Base-by-base conservation (phyloP, 2,888 invertebrate genomes). In the Mylabris sibirica region DNA sequence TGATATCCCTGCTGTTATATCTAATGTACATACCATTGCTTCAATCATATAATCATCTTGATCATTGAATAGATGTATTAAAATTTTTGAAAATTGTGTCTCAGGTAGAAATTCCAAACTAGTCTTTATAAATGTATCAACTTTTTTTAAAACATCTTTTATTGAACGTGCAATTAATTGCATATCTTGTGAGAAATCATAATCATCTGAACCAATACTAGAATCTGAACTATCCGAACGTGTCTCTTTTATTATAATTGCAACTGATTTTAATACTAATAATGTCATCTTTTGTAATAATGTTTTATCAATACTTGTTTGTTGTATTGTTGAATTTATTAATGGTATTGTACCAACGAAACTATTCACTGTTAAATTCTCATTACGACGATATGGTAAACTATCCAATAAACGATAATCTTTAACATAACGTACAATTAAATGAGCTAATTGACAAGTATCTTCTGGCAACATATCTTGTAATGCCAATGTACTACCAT, bases 21-120 rank as follows among this genome's bases (percentile, higher is more conserved):
- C 96, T 62, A 96, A 85, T 44, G 94, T 94, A 83, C 96, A 96
- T 8, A 96, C 93, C 95, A 96, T 95, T 3, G 95, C 93, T 86
- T 96, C 96, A 68, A 96, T 93, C 76, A 96, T 86, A 79, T 94
- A 94, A 84, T 96, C 96, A 81, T 96, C 96, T 83, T 96, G 96
- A 84, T 96, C 95, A 77, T 93, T 93, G 80, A 96, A 96, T 67
- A 96, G 86, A 83, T 94, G 93, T 68, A 96, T 93, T 63, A 96
- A 88, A 88, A 96, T 93, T 85, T 95, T 95, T 0, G 95, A 94
- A 75, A 96, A 90, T 22, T 93, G 92, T 73, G 94, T 93, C 82
- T 95, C 94, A 0, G 96, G 96, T 85, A 95, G 94, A 81, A 93
- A 96, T 72, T 95, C 93, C 75, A 95, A 86, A 67, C 92, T 89